These are phyloP conservation scores for Ganaspis sp. DNA, from an alignment of 1,140 invertebrate species.

Conservation along the genomic window DNA sequence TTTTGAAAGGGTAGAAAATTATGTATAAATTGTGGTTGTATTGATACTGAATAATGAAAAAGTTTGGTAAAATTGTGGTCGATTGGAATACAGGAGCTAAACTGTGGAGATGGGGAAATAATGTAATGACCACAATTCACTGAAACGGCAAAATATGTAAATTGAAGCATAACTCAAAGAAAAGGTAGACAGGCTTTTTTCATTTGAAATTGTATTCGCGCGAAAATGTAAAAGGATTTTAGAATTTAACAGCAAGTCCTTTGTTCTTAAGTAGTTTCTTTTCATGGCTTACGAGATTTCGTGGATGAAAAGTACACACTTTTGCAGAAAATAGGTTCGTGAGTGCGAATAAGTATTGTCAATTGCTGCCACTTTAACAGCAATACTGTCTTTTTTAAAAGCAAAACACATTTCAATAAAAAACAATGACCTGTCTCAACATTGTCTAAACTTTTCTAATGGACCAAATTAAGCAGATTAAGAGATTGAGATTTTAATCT, in stretches of 20 bases:
- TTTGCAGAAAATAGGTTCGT: not conserved
- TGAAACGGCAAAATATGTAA: not conserved
- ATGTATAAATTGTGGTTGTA: not conserved
- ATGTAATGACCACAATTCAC: not conserved
- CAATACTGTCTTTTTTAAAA: not conserved
- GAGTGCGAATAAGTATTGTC: not conserved
- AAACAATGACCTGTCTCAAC: not conserved
- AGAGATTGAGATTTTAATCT: no score
- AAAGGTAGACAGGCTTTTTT: not conserved
- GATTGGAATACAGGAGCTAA: not conserved
- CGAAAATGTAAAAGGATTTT: not conserved
- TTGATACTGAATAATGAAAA: not conserved
- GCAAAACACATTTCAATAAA: not conserved
- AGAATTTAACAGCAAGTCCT: not conserved
- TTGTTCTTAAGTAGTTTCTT: not conserved
- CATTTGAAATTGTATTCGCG: not conserved
- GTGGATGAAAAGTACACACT: conserved; percentile 1
- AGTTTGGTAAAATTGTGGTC: no score
- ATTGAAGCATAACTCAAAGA: not conserved
- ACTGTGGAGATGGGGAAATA: not conserved
- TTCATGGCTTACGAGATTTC: not conserved
- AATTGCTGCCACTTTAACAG: not conserved
- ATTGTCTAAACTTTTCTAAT: not conserved
- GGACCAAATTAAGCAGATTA: not conserved
- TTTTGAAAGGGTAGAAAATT: not conserved